Evolutionary conservation across 2,888 invertebrate species (phyloP).

Genomic region (Pyrocoelia pectoralis): DNA sequence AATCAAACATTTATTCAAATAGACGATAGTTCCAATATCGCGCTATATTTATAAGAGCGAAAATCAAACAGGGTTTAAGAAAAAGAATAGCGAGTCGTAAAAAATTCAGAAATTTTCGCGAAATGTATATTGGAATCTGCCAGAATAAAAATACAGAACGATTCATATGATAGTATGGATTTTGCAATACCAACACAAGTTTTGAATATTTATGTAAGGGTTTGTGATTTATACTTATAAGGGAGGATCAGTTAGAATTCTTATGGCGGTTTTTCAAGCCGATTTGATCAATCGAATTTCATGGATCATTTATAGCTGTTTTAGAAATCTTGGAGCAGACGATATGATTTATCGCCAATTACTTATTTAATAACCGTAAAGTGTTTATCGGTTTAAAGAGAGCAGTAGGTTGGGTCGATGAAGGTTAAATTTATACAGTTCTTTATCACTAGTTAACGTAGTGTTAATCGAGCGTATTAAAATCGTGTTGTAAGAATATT

Average conservation of each 20-base stretch:
- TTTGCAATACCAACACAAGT: conserved; percentile 19
- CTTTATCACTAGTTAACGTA: too few species aligned
- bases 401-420: background rate
- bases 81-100: too few species aligned
- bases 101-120: background rate
- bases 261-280: background rate
- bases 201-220: conserved; percentile 31
- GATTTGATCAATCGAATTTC: background rate
- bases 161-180: conserved; percentile 19
- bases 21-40: too few species aligned
- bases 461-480: too few species aligned
- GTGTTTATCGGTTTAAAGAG: background rate
- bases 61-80: too few species aligned
- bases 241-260: conserved; percentile 2
- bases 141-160: conserved; percentile 9
- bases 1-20: too few species aligned
- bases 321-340: background rate
- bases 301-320: conserved; percentile 1
- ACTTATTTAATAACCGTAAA: background rate
- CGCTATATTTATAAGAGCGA: too few species aligned
- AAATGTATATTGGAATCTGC: conserved; percentile 9
- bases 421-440: too few species aligned
- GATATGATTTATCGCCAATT: background rate
- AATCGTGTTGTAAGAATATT: too few species aligned
- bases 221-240: conserved; percentile 27